Base-by-base conservation (phyloP, 2,113 vertebrate species). In the Corythoichthys haematopterus region DNA sequence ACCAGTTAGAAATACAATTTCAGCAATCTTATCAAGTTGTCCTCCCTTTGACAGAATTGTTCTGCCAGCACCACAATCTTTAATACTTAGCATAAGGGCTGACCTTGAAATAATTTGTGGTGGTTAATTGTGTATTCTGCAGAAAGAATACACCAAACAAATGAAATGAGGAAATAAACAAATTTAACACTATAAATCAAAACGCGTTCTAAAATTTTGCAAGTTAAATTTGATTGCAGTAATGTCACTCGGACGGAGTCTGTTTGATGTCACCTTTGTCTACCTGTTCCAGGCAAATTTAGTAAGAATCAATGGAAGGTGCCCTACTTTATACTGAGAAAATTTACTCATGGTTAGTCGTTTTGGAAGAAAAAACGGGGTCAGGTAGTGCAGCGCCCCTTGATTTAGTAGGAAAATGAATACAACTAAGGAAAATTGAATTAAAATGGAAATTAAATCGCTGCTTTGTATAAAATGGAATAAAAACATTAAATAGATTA, bases 81-180 rank as follows among this genome's bases (percentile, higher is more conserved):
- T 47, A 53, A 60, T n/a, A 7, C 15, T 43, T 6, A 65, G 1
- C 48, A 16, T 37, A 16, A 50, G 16, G 62, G 16, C 56, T 51
- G 66, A 40, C 64, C 60, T 61, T 55, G 66, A 61, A 61, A 61
- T 16, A 77, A 59, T 52, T 80, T 64, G 59, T 33, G 57, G 57
- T 71, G 68, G 67, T 78, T 75, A 83, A 84, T 77, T 76, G 72
- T 37, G 64, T 76, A 61, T 55, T 72, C 60, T 36, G 28, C 10
- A 14, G 12, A 6, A 14, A 12, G 5, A 57, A 2, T 36, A 57
- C 10, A 2, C 13, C 4, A 15, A 13, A 50, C 14, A 50, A 50
- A 13, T 15, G 1, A 15, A 50, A 50, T 50, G 47, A 50, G 14
- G 12, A 50, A 14, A 36, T 57, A 36, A 57, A 2, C 5, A 53